Conservation (phyloP, 1,140 invertebrate species). For the Cyclargus thomasi region DNA sequence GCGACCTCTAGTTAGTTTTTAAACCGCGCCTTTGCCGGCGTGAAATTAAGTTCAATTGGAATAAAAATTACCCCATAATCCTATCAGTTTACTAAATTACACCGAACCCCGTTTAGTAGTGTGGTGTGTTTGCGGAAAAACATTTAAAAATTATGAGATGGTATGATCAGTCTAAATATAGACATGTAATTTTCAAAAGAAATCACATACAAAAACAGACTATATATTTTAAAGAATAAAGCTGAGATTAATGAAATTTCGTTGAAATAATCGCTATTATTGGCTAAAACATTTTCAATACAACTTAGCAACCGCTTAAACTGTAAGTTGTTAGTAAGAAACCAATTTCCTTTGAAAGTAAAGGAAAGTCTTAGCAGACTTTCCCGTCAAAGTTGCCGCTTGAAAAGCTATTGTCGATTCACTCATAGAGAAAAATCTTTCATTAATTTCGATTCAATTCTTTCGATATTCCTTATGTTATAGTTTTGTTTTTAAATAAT, state of each 20-base stretch:
- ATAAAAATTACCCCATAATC: no score
- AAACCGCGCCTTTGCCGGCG: no score
- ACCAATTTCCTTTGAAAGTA: conserved; percentile 3
- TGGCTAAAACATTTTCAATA: background rate
- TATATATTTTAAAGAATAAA: background rate
- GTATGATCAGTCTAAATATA: no score
- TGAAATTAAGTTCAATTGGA: no score
- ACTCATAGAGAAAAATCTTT: conserved; percentile 3
- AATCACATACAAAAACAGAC: no score
- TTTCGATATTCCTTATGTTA: background rate
- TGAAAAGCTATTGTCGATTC: background rate
- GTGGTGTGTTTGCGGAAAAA: no score
- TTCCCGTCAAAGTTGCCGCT: background rate
- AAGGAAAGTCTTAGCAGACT: conserved; percentile 1
- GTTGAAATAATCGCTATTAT: background rate
- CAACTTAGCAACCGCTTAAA: background rate
- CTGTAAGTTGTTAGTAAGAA: conserved; percentile 1
- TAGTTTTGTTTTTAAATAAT: background rate
- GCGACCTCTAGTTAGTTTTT: no score
- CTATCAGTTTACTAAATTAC: no score
- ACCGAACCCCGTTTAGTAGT: no score
- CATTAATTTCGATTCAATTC: conserved; percentile 1
- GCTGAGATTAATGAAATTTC: background rate
- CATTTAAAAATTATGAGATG: no score
- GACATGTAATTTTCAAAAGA: no score